Percentiles rank a stretch among this genome's conserved stretches.
phyloP scores from a whole-genome alignment of 2,113 vertebrate genomes.

The Erythrolamprus reginae region DNA sequence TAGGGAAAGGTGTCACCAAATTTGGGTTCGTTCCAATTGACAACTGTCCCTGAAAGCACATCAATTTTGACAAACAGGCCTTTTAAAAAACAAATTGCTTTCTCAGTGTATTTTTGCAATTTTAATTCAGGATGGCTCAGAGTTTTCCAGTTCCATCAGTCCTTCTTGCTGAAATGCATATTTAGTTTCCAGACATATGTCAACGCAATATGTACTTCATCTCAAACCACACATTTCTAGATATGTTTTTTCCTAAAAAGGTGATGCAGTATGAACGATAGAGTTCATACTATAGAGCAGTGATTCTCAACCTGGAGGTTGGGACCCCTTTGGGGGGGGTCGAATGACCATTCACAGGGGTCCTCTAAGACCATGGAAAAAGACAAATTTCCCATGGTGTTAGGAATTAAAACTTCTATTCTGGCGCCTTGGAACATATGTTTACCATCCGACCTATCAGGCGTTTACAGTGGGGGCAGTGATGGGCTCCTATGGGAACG shows the following conservation, averaged over 20 bases:
- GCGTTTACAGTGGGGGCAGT: no score
- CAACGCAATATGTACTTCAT: background rate
- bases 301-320: no score
- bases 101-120: background rate
- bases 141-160: background rate
- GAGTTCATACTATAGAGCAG: no score
- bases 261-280: background rate
- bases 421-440: no score
- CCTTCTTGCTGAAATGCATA: background rate
- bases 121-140: background rate
- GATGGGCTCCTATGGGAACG: no score
- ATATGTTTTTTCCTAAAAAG: background rate
- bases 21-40: background rate
- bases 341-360: no score
- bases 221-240: background rate
- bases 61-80: background rate
- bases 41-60: background rate
- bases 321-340: no score
- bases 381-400: no score
- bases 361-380: no score
- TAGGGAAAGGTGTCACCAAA: background rate
- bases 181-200: background rate
- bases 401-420: no score
- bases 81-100: background rate
- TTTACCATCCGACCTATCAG: no score